Conservation (phyloP, 2,797 vertebrate species). For the Anguilla anguilla region DNA sequence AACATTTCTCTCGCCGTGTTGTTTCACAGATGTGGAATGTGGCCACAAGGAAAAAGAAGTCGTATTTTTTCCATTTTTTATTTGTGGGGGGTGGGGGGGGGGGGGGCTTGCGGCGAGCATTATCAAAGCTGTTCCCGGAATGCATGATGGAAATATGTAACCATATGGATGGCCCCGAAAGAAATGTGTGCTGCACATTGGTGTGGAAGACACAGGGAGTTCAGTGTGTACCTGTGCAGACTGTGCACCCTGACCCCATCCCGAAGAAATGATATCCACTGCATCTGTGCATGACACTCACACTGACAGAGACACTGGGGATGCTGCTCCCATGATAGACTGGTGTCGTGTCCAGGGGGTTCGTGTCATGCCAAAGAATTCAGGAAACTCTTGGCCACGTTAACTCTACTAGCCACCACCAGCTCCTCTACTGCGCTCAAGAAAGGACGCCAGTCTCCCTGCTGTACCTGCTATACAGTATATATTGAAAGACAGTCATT, state of each 20-base stretch:
- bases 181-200: constrained; percentile 42
- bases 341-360: not conserved
- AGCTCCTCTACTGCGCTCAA: not conserved
- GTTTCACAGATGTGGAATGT: constrained; percentile 58
- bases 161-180: not conserved
- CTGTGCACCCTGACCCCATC: not conserved
- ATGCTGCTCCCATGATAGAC: not conserved
- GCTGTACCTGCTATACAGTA: no score
- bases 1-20: constrained; percentile 55
- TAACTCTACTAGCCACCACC: not conserved
- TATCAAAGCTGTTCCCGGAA: constrained; percentile 3
- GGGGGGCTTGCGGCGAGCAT: not conserved
- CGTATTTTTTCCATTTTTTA: constrained; percentile 29
- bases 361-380: not conserved
- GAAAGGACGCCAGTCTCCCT: not conserved
- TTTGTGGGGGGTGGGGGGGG: constrained; percentile 47
- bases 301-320: constrained; percentile 1
- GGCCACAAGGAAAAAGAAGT: constrained; percentile 15
- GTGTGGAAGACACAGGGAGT: constrained; percentile 2
- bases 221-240: not conserved
- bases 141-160: not conserved
- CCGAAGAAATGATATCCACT: not conserved
- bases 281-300: not conserved
- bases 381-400: not conserved
- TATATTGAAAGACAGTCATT: not conserved